Evolutionary conservation across 2,113 vertebrate species (phyloP).

Genomic region (Malurus alboscapulatus): DNA sequence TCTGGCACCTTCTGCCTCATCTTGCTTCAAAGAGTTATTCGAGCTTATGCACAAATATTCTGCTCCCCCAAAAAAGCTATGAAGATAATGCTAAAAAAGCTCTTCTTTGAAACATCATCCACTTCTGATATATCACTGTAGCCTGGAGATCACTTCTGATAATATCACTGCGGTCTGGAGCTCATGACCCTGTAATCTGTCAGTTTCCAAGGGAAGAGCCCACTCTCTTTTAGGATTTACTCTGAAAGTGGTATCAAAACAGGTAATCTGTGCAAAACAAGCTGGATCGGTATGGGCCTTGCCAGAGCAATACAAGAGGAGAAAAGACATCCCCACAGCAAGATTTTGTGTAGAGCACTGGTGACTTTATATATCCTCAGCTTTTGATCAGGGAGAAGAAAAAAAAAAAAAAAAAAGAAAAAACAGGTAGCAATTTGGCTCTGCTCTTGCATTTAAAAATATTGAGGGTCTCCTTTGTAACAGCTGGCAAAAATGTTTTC

Average conservation of each 20-base stretch:
- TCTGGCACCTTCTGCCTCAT: neutral
- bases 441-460: neutral
- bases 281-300: neutral
- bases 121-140: neutral
- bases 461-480: neutral
- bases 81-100: neutral
- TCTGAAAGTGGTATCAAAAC: neutral
- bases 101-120: neutral
- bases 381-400: neutral
- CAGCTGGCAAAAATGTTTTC: neutral
- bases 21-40: constrained; percentile 4
- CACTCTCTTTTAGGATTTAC: neutral
- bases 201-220: neutral
- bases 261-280: neutral
- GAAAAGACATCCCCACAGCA: neutral
- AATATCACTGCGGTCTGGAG: neutral
- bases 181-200: neutral
- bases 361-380: neutral
- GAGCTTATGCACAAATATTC: neutral
- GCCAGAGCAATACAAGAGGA: neutral
- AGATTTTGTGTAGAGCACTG: neutral
- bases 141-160: neutral
- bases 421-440: neutral
- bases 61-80: neutral
- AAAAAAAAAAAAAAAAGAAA: neutral